Base-by-base conservation (phyloP, 1,140 invertebrate genomes). In the Pogonus chalceus region DNA sequence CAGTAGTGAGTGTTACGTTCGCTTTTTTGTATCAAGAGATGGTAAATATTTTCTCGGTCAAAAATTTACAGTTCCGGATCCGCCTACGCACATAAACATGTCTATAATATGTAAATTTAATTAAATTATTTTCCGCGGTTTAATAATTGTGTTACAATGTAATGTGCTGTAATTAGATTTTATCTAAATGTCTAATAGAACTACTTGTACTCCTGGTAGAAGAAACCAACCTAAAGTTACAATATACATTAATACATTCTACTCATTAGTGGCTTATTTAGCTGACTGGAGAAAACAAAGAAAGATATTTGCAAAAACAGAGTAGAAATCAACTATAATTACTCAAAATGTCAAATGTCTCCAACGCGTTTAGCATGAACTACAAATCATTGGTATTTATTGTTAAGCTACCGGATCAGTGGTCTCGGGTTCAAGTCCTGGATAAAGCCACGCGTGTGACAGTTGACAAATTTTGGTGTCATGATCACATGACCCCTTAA, bases 401-500 rank as follows among this genome's bases (percentile, higher is more conserved):
- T 31, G 26, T 14, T 14, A 14, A 4, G 26, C 26, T 14, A 14
- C 58, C 16, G 60, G 60, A 57, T 61, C 60, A 58, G 50, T 14
- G 26, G 26, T 14, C 4, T 31, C 47, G 49, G 47, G 39, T 37
- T 55, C 54, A 52, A 49, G 53, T 24, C 56, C 56, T 35, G 49
- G 50, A 51, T 58, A 57, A 56, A 61, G 47, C 58, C 58, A 58
- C 54, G 57, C 60, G 58, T 37, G 23, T 58, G 56, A 56, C 60
- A 53, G 54, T 58, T 61, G 58, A 61, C 60, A 61, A 61, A 61
- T 61, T 53, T 54, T 49, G 54, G 55, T 52, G 49, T 50, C 26
- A 23, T 31, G 26, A 37, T 20, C 37, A 24, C 26, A n/a, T n/a
- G n/a, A n/a, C n/a, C n/a, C n/a, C n/a, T n/a, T n/a, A n/a, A n/a